These are phyloP conservation scores for Miichthys miiuy DNA, from an alignment of 2,797 vertebrate species.

Conservation along the genomic window DNA sequence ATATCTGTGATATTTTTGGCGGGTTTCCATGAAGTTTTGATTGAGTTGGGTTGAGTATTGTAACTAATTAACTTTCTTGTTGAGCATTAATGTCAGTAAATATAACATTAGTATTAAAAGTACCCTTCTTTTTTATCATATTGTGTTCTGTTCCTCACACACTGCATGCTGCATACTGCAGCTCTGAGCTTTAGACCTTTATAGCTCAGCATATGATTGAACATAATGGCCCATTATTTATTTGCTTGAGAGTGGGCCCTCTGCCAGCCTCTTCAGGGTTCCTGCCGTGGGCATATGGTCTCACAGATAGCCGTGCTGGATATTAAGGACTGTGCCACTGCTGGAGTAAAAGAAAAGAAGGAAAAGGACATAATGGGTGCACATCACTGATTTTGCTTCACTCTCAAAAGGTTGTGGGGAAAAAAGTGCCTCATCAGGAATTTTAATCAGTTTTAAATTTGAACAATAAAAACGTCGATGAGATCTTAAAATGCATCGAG, in stretches of 20 bases:
- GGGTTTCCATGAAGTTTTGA: background rate
- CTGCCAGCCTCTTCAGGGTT: conserved; percentile 77
- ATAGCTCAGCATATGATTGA: conserved; percentile 80
- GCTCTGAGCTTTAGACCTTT: conserved; percentile 67
- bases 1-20: background rate
- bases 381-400: conserved; percentile 57
- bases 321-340: conserved; percentile 69
- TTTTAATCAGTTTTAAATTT: conserved; percentile 34
- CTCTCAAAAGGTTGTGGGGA: conserved; percentile 51
- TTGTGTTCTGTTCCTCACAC: conserved; percentile 11
- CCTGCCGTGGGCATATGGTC: conserved; percentile 80
- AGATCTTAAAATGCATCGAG: background rate
- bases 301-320: conserved; percentile 76
- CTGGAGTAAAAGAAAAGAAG: conserved; percentile 51
- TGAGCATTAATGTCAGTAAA: background rate
- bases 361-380: conserved; percentile 34
- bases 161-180: conserved; percentile 45
- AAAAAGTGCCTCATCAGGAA: conserved; percentile 20
- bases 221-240: conserved; percentile 84
- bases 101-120: background rate
- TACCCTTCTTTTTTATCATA: too few relatives aligned
- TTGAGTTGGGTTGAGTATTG: background rate
- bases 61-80: background rate
- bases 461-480: background rate
- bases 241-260: conserved; percentile 77